Conservation (phyloP, 2,113 vertebrate species). For the Butastur rufipennis region DNA sequence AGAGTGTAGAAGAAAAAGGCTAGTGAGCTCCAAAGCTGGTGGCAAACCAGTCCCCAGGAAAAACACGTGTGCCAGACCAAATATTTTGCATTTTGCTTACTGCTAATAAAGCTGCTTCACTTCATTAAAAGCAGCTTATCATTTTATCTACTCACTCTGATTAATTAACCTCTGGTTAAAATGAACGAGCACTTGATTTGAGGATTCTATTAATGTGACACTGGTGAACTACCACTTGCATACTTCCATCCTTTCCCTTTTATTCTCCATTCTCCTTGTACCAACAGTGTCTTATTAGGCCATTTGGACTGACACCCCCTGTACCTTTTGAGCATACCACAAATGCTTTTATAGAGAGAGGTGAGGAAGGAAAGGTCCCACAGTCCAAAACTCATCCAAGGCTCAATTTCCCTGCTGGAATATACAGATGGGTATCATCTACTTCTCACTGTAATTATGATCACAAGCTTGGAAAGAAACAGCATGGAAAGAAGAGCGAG, state of each 20-base stretch:
- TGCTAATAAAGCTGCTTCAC: constrained; percentile 54
- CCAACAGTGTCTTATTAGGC: not conserved
- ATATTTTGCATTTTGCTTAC: constrained; percentile 53
- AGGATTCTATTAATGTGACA: constrained; percentile 37
- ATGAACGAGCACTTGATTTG: constrained; percentile 57
- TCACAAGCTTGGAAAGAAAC: constrained; percentile 22
- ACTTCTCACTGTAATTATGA: not conserved
- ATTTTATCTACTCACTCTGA: constrained; percentile 60
- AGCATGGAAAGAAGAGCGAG: not conserved
- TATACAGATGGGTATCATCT: not conserved
- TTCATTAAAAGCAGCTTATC: constrained; percentile 69
- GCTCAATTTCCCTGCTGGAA: not conserved
- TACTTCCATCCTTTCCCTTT: not conserved
- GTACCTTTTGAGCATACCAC: not conserved
- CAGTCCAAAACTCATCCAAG: not conserved
- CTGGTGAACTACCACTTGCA: not conserved
- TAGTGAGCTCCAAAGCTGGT: not conserved
- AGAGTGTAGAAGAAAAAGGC: not conserved
- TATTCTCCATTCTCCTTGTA: not conserved
- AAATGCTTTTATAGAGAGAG: not conserved
- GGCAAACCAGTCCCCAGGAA: constrained; percentile 10
- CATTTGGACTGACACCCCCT: fast-evolving
- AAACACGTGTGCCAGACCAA: constrained; percentile 39
- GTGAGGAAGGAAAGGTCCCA: not conserved
- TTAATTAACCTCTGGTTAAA: constrained; percentile 68